Evolutionary conservation across 2,888 invertebrate genomes (phyloP), one percentile per base, ranked within the genome.

Genomic region (Ormyrus nitidulus): DNA sequence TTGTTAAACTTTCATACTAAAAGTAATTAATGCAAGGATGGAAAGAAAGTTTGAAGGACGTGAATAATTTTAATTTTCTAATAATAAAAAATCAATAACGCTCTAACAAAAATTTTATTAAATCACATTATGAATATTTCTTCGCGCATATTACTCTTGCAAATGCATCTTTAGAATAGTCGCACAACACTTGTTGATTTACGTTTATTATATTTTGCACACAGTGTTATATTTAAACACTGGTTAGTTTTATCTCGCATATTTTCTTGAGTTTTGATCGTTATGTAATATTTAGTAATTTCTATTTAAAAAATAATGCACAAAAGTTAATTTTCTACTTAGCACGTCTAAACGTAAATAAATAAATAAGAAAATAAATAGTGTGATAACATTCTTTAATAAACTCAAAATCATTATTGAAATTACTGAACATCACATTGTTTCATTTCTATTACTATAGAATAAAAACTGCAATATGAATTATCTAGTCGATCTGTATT

Each of bases 31-130:
- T 51, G 48, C 5, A 34, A 34, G 34, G 34, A 34, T 34, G 34
- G 34, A 34, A 34, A 34, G 34, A 34, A 34, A 34, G 34, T 34
- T 34, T 65, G 6, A 49, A 49, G 8, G 10, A 61, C 6, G 10
- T 13, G 11, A 59, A 68, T 46, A 4, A 34, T 51, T 7, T 2
- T 13, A 34, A 66, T 7, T n/a, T 76, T 3, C 19, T 53, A 71
- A 77, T 77, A 77, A 77, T 77, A 77, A 64, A 65, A 71, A 70
- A 64, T 71, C 64, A 77, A 64, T 71, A 77, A 76, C 46, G 58
- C 66, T 70, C 48, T 34, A 34, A 9, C 49, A 56, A 19, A 74
- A 51, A 70, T 44, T 58, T 5, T 51, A 70, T 68, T 6, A 59
- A 44, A 68, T 61, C 13, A 61, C 19, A 10, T 10, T 9, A 58